Conservation (phyloP, 2,888 invertebrate genomes). For the Dryococelus australis region DNA sequence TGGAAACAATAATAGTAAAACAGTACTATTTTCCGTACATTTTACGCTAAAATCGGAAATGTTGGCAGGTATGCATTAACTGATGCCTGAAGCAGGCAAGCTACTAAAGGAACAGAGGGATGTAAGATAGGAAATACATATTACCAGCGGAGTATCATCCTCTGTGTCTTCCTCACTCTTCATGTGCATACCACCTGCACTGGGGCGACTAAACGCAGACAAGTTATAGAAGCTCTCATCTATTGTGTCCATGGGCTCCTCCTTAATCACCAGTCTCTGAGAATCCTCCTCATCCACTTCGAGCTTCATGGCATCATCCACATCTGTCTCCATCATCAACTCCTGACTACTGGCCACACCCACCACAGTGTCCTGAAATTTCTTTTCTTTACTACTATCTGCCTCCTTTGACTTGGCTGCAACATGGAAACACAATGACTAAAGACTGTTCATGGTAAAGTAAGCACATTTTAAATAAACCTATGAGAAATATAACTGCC, state of each 20-base stretch:
- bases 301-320: constrained; percentile 46
- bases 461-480: too few species aligned
- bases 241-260: constrained; percentile 54
- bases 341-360: background rate
- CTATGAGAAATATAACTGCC: too few species aligned
- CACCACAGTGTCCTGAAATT: constrained; percentile 51
- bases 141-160: constrained; percentile 68
- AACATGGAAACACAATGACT: too few species aligned
- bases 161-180: constrained; percentile 47
- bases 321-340: constrained; percentile 51
- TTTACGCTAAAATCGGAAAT: too few species aligned
- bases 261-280: constrained; percentile 58
- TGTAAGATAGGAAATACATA: constrained; percentile 44
- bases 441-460: too few species aligned
- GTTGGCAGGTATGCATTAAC: too few species aligned
- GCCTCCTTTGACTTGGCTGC: constrained; percentile 39
- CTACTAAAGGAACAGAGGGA: too few species aligned
- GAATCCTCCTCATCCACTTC: constrained; percentile 57
- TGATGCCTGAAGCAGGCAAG: too few species aligned
- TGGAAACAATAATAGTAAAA: too few species aligned
- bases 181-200: background rate
- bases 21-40: too few species aligned
- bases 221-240: constrained; percentile 27
- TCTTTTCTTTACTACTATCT: constrained; percentile 37
- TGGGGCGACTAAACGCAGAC: background rate